Conservation (phyloP, 2,888 invertebrate species). For the Pachydiplax longipennis region DNA sequence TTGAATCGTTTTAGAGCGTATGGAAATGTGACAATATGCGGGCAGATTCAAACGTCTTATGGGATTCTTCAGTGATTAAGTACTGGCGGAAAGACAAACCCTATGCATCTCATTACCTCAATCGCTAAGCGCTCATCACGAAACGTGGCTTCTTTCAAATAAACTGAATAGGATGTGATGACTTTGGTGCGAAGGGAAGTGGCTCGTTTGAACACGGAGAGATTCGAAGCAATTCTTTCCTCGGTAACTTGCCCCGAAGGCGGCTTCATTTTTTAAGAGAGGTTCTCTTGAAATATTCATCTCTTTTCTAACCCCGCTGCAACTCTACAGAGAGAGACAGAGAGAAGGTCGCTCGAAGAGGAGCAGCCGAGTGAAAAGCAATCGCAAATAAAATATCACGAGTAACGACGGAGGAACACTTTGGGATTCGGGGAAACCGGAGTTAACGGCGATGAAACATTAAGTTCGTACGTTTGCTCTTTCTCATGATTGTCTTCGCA, state of each 20-base stretch:
- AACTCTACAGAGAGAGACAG: background rate
- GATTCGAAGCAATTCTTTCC: background rate
- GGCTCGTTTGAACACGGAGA: background rate
- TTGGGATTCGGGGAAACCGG: background rate
- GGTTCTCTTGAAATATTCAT: background rate
- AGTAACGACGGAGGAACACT: background rate
- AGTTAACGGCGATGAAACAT: background rate
- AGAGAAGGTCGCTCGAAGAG: background rate
- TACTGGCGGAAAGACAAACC: too few relatives aligned
- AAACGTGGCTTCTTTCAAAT: too few relatives aligned
- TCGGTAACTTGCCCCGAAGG: background rate
- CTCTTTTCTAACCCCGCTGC: background rate
- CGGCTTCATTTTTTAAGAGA: background rate
- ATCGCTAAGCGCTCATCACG: too few relatives aligned
- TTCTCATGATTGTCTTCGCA: too few relatives aligned
- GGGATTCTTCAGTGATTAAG: too few relatives aligned
- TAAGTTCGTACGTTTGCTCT: too few relatives aligned
- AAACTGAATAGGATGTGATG: background rate
- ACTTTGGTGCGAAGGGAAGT: background rate
- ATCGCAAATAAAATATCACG: background rate
- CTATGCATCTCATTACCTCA: too few relatives aligned
- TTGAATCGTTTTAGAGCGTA: too few relatives aligned
- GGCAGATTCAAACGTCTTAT: too few relatives aligned
- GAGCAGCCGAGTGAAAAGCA: background rate
- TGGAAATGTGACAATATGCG: too few relatives aligned